A percentile compares a stretch with the other conserved stretches of the same genome.
phyloP scores from a whole-genome alignment of 2,888 invertebrate species.

The Morinoia aosen region DNA sequence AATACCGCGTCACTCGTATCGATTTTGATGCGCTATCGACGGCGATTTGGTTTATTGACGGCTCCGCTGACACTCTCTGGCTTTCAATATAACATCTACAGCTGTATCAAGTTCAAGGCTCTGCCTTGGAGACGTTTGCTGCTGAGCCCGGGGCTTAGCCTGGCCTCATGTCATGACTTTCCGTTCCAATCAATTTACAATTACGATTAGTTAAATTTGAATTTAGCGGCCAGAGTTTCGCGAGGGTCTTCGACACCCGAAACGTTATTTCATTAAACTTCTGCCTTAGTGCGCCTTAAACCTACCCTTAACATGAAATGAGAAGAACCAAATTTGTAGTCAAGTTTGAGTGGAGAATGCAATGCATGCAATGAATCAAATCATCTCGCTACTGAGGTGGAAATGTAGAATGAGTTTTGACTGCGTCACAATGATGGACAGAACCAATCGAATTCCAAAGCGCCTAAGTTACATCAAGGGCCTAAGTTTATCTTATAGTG shows the following conservation, averaged over 20 bases:
- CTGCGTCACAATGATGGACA: not conserved
- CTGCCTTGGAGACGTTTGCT: not conserved
- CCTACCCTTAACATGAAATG: not conserved
- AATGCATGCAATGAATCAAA: not conserved
- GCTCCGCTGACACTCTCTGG: no score
- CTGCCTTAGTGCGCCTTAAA: not conserved
- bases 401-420: not conserved
- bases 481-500: not conserved
- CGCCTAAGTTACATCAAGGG: not conserved
- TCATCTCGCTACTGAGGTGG: not conserved
- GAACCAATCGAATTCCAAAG: not conserved
- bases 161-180: not conserved
- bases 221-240: not conserved
- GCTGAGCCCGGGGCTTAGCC: not conserved
- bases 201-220: not conserved
- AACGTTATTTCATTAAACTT: not conserved
- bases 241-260: not conserved
- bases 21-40: not conserved
- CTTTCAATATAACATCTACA: no score
- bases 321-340: not conserved
- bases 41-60: not conserved
- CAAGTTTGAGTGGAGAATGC: not conserved
- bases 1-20: no score
- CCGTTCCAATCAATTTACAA: not conserved
- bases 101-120: not conserved